These are phyloP conservation scores for Clamator glandarius DNA, from an alignment of 2,797 vertebrate genomes.

Conservation along the genomic window DNA sequence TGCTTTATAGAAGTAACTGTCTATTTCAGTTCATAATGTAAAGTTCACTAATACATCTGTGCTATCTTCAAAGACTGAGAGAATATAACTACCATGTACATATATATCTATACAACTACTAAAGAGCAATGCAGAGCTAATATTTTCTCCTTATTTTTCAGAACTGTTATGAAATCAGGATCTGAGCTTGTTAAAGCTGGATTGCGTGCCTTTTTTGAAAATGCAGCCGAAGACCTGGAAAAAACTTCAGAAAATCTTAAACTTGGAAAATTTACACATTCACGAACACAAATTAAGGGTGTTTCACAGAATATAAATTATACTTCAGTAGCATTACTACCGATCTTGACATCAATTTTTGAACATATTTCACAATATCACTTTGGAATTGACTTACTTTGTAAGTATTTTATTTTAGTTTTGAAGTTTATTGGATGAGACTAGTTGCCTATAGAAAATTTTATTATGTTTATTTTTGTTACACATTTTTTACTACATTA, in stretches of 20 bases:
- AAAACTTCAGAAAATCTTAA: slow-evolving; percentile 97
- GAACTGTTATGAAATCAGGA: slow-evolving; percentile 98
- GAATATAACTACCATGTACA: background rate
- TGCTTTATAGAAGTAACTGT: background rate
- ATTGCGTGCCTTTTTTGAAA: slow-evolving; percentile 94
- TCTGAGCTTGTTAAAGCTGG: slow-evolving; percentile 93
- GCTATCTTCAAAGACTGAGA: background rate
- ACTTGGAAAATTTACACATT: slow-evolving; percentile 97
- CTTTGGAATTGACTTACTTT: slow-evolving; percentile 92
- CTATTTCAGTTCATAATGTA: background rate
- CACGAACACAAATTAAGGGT: slow-evolving; percentile 96
- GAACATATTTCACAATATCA: slow-evolving; percentile 96
- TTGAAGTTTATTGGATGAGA: background rate
- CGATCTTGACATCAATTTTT: slow-evolving; percentile 95
- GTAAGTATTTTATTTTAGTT: slow-evolving; percentile 81
- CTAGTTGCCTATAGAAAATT: background rate
- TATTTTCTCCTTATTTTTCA: slow-evolving; percentile 60
- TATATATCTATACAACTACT: background rate
- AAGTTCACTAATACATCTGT: background rate
- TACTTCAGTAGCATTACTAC: slow-evolving; percentile 93
- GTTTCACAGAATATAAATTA: slow-evolving; percentile 99
- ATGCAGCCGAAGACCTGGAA: slow-evolving; percentile 94
- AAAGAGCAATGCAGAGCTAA: background rate
- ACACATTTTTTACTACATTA: background rate
- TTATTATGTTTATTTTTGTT: background rate